Conservation (phyloP, 2,888 invertebrate species). For the Hemithea aestivaria region DNA sequence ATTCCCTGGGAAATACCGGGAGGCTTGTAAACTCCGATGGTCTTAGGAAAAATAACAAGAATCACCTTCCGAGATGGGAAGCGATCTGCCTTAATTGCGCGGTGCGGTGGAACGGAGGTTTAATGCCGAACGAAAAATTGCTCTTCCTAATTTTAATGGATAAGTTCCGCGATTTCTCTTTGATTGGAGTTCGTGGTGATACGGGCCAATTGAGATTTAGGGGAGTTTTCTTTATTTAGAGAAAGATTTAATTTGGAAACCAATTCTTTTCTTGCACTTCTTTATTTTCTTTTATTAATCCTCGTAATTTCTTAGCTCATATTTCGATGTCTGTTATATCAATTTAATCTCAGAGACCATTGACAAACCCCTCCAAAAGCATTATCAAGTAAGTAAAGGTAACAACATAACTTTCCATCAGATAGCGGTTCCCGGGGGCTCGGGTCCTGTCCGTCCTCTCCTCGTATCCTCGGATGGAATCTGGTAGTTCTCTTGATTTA, state of each 20-base stretch:
- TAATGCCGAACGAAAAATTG: slow-evolving; percentile 20
- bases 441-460: slow-evolving; percentile 2
- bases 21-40: slow-evolving; percentile 21
- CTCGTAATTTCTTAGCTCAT: too few relatives aligned
- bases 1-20: slow-evolving; percentile 26
- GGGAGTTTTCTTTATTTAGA: too few relatives aligned
- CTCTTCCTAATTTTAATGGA: slow-evolving; percentile 22
- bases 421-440: slow-evolving; percentile 3
- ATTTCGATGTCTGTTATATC: too few relatives aligned
- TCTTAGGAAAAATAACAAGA: slow-evolving; percentile 63
- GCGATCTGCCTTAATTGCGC: slow-evolving; percentile 62
- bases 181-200: slow-evolving; percentile 11
- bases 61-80: slow-evolving; percentile 65
- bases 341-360: too few relatives aligned
- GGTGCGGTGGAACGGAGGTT: slow-evolving; percentile 25
- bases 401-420: slow-evolving; percentile 11
- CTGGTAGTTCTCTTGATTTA: slow-evolving; percentile 55
- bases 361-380: neutral
- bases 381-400: slow-evolving; percentile 8
- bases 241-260: too few relatives aligned
- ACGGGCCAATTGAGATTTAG: too few relatives aligned
- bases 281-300: too few relatives aligned
- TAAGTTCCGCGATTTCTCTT: slow-evolving; percentile 9
- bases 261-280: too few relatives aligned
- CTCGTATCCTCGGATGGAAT: slow-evolving; percentile 13